Percentiles rank a stretch among this genome's conserved stretches.
Evolutionary conservation across 2,797 vertebrate genomes (phyloP).

Genomic region (Pipistrellus pygmaeus): DNA sequence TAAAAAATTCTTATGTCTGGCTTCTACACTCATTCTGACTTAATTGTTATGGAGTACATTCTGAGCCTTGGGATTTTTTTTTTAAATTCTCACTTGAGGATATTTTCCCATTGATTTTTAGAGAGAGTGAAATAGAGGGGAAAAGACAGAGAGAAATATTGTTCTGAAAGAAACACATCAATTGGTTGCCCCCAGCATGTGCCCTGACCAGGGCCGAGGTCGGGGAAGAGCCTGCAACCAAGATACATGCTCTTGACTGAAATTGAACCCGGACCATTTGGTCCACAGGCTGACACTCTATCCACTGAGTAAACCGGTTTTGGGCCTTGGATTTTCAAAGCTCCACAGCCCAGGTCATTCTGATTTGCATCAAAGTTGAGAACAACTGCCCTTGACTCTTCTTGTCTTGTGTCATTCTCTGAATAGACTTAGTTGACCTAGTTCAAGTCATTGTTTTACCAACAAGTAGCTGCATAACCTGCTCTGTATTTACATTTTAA

Average conservation of each 20-base stretch:
- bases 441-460: neutral
- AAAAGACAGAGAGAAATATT: no score
- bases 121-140: no score
- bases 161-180: no score
- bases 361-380: neutral
- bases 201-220: no score
- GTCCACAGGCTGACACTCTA: no score
- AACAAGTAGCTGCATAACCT: neutral
- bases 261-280: no score
- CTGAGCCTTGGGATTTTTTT: neutral
- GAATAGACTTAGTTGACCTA: neutral
- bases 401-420: neutral
- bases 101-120: no score
- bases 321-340: neutral
- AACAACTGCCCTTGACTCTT: neutral
- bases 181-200: no score
- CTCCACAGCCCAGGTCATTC: neutral
- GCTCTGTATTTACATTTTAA: neutral
- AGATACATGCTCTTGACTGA: no score
- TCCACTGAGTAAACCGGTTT: no score
- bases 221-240: no score
- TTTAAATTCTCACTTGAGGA: no score
- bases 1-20: neutral
- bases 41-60: neutral
- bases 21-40: neutral